Base-by-base conservation (phyloP, 1,140 invertebrate species). In the Drosophila busckii region DNA sequence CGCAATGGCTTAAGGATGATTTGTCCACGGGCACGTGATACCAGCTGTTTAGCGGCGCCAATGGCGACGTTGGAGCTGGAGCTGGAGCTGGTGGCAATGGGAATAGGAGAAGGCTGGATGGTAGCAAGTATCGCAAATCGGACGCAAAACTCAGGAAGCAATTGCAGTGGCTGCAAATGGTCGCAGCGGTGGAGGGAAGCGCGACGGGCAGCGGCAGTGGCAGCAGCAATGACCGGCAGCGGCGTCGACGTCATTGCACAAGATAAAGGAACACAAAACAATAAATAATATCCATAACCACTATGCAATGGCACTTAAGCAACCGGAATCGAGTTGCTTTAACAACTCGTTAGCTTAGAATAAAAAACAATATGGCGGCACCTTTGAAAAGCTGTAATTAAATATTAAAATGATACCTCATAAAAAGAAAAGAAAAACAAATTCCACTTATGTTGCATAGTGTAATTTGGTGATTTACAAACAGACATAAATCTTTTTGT, bases 1-100 rank as follows among this genome's bases (percentile, higher is more conserved):
- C 97, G 6, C 92, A 94, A 78, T 98, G 97, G 97, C 89, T 99
- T 46, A 96, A 97, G 88, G 94, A 97, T 68, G 96, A 97, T 84
- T 90, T 98, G 19, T 90, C 88, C 16, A 87, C 84, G 67, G 73
- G 69, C 41, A 87, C 85, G 76, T 87, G 85, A 87, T 87, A 76
- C 60, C 75, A 83, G 61, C 76, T 82, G 25, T 58, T 59, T 28
- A 45, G 25, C 10, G 49, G 42, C 20, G 35, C 32, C 26, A 54
- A 35, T 17, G 49, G 35, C 6, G 42, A 9, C n/a, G 31, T 41
- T 20, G 41, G 19, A 7, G 29, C 34, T 3, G 59, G 59, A 35
- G 53, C 44, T 26, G 53, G 42, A n/a, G 35, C 46, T 23, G 37
- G 53, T 5, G 53, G n/a, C n/a, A n/a, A n/a, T n/a, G n/a, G n/a